Evolutionary conservation across 2,113 vertebrate genomes (phyloP), one percentile per base, ranked within the genome.

Genomic region (Cyphomyrus discorhynchus): DNA sequence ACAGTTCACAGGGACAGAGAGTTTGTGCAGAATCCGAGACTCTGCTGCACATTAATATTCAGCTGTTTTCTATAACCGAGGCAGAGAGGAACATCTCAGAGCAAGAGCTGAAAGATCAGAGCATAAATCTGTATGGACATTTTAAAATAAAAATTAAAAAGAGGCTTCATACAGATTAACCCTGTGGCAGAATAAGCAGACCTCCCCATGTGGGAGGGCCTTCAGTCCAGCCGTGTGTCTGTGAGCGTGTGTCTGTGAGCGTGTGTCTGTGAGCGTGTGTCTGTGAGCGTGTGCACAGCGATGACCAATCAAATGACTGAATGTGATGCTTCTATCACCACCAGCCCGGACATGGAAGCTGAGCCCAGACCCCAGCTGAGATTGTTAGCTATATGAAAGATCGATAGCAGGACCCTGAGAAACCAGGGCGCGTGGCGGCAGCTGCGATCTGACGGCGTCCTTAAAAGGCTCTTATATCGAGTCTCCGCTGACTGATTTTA

Each of bases 321-420:
- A 39, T 39, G 39, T 39, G 42, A 47, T 21, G 24, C 45, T 19
- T 47, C 45, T 47, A 27, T 45, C 42, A 11, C 21, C 82, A 8
- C 35, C 42, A 42, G 24, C 35, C 39, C 21, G 9, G 9, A 93
- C 94, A 93, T 93, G 91, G 91, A 92, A 94, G 92, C 90, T 90
- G 88, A 94, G 49, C 93, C 94, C 95, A 94, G 91, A 89, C 92
- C 92, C 92, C 94, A 94, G 93, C 93, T 88, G 91, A 27, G 92
- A 93, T 93, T 88, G 91, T 91, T n/a, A 74, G 42, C 66, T 45
- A 88, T 82, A 91, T 92, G 93, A 92, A 91, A 92, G 92, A 95
- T 96, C 95, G 94, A 95, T 95, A 95, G 91, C 21, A 80, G 47
- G 52, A 7, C n/a, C 17, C 2, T 1, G 27, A 9, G 70, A 50